Evolutionary conservation across 2,888 invertebrate species (phyloP), one percentile per base, ranked within the genome.

Genomic region (Trissolcus japonicus): DNA sequence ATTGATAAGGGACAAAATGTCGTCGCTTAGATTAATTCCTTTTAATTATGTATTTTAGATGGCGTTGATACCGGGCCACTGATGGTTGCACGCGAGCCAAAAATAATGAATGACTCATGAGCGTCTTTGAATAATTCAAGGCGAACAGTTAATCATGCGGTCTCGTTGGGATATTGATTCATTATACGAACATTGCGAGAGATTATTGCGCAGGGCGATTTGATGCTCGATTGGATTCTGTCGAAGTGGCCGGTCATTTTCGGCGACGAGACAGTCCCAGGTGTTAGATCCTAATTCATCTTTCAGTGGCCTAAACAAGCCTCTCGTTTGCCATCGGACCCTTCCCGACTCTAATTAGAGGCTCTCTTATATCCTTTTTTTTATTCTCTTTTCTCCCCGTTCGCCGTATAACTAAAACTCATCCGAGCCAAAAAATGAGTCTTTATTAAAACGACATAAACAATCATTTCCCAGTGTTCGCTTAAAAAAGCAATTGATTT

Each of bases 221-320:
- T 78, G 79, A 79, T 75, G 78, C 77, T 73, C 73, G 73, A 76
- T 72, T 66, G 78, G 69, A 61, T 72, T 55, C 56, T 65, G 63
- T 17, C 50, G 60, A 50, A 29, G 61, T 57, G 48, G 46, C 19
- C 60, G 48, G 63, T 68, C 66, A 74, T 71, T 76, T 74, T 69
- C 69, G 72, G 6, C 72, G 60, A 62, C 73, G 60, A 62, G 76
- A 79, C 76, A 59, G 57, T 69, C 68, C 51, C 80, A 80, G 80
- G 80, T 80, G 80, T 74, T 76, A 62, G 76, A 65, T 78, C 78
- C 69, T 75, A 78, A 78, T 76, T 78, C 78, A 72, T 78, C 75
- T 68, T 75, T 61, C 74, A 71, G 60, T 75, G 75, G 72, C 72
- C 75, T 75, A 78, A 78, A 78, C 78, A 75, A 75, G 75, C 68